A percentile compares a stretch with the other conserved stretches of the same genome.
These are phyloP conservation scores for Carlito syrichta DNA, from an alignment of 2,113 vertebrate species.

Conservation along the genomic window DNA sequence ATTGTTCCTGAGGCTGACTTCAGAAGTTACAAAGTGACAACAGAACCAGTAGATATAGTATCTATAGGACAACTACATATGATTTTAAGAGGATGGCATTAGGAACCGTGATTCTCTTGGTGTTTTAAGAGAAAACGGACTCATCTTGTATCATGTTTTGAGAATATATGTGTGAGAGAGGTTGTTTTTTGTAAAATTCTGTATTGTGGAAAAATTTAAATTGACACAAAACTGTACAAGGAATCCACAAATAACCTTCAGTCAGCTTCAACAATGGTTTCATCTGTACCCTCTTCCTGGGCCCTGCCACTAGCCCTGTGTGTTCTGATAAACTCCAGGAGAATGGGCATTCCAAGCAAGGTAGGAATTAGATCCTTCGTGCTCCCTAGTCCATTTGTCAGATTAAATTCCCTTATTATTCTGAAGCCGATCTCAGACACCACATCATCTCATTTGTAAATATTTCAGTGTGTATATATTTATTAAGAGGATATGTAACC, in stretches of 20 bases:
- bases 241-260: background rate
- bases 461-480: background rate
- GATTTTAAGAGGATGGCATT: background rate
- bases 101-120: background rate
- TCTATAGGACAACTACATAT: background rate
- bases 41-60: background rate
- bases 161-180: background rate
- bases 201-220: background rate
- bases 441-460: constrained; percentile 27
- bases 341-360: background rate
- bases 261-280: background rate
- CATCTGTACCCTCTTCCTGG: background rate
- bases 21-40: background rate
- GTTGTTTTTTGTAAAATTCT: background rate
- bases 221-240: background rate
- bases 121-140: background rate
- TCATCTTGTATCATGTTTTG: background rate
- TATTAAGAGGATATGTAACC: background rate
- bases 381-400: background rate
- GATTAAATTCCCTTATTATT: constrained; percentile 7
- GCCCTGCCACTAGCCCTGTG: background rate
- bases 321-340: background rate
- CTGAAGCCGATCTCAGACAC: constrained; percentile 14
- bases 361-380: background rate
- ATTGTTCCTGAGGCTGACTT: background rate